phyloP scores from a whole-genome alignment of 2,888 invertebrate genomes.

The Ethmia dodecea region DNA sequence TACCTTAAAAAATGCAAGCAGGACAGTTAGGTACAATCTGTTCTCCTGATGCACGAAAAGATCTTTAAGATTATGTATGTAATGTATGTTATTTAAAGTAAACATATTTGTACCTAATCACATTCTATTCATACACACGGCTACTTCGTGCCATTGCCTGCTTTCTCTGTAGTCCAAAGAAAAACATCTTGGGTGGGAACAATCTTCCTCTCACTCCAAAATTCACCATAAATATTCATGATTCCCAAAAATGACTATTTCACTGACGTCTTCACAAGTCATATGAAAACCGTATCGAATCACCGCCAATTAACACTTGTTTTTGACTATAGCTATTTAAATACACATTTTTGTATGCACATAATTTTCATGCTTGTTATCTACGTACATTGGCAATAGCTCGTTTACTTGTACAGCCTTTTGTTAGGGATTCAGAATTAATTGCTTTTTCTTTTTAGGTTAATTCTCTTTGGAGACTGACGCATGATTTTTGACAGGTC shows the following conservation, averaged over 20 bases:
- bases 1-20: no score
- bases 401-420: slow-evolving; percentile 17
- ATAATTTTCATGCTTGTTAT: slow-evolving; percentile 51
- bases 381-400: background rate
- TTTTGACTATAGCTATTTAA: slow-evolving; percentile 39
- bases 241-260: slow-evolving; percentile 9
- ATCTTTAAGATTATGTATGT: no score
- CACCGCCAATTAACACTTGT: slow-evolving; percentile 51
- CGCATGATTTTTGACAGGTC: no score
- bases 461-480: no score
- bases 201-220: slow-evolving; percentile 13
- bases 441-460: slow-evolving; percentile 2
- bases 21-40: no score
- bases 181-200: slow-evolving; percentile 21
- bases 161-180: no score
- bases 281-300: slow-evolving; percentile 43
- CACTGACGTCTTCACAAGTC: slow-evolving; percentile 18
- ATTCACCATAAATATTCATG: slow-evolving; percentile 27
- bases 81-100: no score
- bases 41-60: no score
- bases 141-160: no score
- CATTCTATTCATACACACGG: no score
- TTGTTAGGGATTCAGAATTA: slow-evolving; percentile 17
- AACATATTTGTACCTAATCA: no score
- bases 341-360: slow-evolving; percentile 38